Evolutionary conservation across 2,113 vertebrate species (phyloP), one percentile per base, ranked within the genome.

Genomic region (Myxocyprinus asiaticus): DNA sequence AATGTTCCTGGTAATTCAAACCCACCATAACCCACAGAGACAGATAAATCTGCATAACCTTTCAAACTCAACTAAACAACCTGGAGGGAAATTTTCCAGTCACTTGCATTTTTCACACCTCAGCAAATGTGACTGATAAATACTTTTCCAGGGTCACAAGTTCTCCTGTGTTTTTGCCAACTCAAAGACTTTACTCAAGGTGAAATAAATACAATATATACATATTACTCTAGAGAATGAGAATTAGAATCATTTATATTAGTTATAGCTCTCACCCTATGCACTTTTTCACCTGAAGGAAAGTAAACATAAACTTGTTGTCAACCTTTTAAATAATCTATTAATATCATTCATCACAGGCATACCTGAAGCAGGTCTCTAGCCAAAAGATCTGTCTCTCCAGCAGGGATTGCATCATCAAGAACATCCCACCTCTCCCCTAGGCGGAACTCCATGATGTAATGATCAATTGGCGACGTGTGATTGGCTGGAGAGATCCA

Each of bases 401-500:
- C 94, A 10, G 95, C 94, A 0, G 88, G 93, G 85, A 99, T 96
- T 86, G 90, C 90, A 48, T 96, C 94, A 0, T 98, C 97, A 78
- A 98, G 83, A 76, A 95, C 94, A 81, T 98, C 96, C 97, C 97
- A 99, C 86, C 93, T 94, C 82, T 99, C 97, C 4, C 94, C 97
- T 0, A 98, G 86, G 2, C 96, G 96, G 84, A 98, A 98, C 87
- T 98, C 98, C 96, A 99, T 96, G 91, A 98, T 87, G 83, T 98
- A 99, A 88, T 94, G 97, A 92, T 98, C 95, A 47, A 99, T 94
- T 61, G 96, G 97, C 87, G 96, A 97, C 88, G 92, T 98, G 93
- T 98, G 98, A 91, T 99, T 98, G 91, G 96, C 95, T 70, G 98
- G 97, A 66, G 95, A 96, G 81, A 99, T 96, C 98, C 98, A 99